These are phyloP conservation scores for Peromyscus maniculatus DNA, from an alignment of 2,113 vertebrate genomes.

Conservation along the genomic window DNA sequence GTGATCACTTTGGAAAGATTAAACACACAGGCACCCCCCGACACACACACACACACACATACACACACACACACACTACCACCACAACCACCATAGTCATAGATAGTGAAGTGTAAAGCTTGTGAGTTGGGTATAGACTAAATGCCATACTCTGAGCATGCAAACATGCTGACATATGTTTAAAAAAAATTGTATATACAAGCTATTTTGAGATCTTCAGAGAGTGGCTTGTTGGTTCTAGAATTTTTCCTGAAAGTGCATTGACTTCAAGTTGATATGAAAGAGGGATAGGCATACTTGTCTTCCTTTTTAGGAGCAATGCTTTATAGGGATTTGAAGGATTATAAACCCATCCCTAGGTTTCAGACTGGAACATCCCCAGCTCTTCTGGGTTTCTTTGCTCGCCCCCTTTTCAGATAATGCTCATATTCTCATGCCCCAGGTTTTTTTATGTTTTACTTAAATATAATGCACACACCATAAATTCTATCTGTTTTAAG, in stretches of 20 bases:
- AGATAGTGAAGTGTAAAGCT: background rate
- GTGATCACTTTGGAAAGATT: constrained; percentile 17
- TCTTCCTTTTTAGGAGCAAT: background rate
- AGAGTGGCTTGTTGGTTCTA: constrained; percentile 5
- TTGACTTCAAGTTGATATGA: constrained; percentile 10
- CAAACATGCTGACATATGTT: background rate
- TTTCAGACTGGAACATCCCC: background rate
- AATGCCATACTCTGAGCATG: background rate
- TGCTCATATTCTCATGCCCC: background rate
- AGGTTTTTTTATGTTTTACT: background rate
- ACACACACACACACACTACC: too few relatives aligned
- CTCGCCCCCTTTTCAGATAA: background rate
- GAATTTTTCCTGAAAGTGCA: background rate
- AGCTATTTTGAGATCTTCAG: constrained; percentile 27
- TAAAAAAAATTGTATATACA: constrained; percentile 33
- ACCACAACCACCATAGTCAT: background rate
- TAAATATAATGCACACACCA: background rate
- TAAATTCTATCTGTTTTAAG: background rate
- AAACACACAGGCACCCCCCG: background rate
- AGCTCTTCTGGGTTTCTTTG: background rate
- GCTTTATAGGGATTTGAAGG: background rate
- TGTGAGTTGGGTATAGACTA: background rate
- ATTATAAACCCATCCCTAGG: background rate
- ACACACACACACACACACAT: too few relatives aligned
- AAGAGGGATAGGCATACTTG: background rate